phyloP scores from a whole-genome alignment of 2,888 invertebrate species.

The Trissoscelio sp. region DNA sequence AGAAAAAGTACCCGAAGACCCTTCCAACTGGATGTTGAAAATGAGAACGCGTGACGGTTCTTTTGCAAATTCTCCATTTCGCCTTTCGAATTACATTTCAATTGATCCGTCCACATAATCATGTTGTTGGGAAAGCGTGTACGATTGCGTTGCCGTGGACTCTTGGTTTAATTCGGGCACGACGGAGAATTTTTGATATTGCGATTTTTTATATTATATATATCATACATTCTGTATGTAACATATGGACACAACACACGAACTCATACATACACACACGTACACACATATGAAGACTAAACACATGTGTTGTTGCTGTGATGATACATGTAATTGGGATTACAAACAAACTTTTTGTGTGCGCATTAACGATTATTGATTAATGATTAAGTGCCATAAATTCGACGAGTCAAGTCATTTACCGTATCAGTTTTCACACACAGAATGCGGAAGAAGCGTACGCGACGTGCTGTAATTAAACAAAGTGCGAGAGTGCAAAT shows the following conservation, averaged over 20 bases:
- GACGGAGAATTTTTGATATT: constrained; percentile 57
- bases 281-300: too few species aligned
- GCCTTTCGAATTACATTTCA: constrained; percentile 59
- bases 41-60: constrained; percentile 66
- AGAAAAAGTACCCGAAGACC: constrained; percentile 45
- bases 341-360: constrained; percentile 46
- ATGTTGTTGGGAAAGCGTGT: constrained; percentile 48
- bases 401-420: constrained; percentile 50
- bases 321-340: not conserved
- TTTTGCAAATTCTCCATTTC: constrained; percentile 64
- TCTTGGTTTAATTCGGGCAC: constrained; percentile 56
- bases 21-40: constrained; percentile 55
- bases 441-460: constrained; percentile 67
- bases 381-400: constrained; percentile 62
- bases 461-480: constrained; percentile 68
- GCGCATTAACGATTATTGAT: constrained; percentile 42
- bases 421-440: constrained; percentile 48
- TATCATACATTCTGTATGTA: constrained; percentile 15
- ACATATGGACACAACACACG: too few species aligned
- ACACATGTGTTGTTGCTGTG: too few species aligned
- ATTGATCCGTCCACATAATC: constrained; percentile 65
- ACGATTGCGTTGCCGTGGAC: constrained; percentile 59
- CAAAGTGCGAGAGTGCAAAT: constrained; percentile 71
- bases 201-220: constrained; percentile 59
- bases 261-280: not conserved